Evolutionary conservation across 2,797 vertebrate species (phyloP), one percentile per base, ranked within the genome.

Genomic region (Channa striata): DNA sequence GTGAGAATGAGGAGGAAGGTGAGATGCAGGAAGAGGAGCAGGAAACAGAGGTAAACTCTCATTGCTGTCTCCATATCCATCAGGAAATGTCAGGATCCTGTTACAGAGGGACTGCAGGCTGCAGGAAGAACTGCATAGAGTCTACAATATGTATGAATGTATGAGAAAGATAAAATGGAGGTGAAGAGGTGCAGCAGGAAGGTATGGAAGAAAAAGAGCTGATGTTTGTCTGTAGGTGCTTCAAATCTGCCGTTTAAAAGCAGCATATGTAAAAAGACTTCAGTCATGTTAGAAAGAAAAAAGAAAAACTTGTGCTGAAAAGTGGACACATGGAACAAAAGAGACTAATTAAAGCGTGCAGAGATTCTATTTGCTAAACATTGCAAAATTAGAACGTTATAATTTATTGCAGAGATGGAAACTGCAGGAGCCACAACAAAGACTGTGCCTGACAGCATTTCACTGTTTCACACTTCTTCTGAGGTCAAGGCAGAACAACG

Each of bases 61-160:
- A 68, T 40, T 14, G 44, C 57, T 65, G 19, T 81, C 44, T 74
- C 39, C 68, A 53, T 68, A 76, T 78, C 77, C 81, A 82, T 83
- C 79, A 85, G 79, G 73, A 72, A 67, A 66, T 73, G 86, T 87
- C 85, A 89, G 59, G 57, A 73, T 73, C 19, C 64, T 58, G 62
- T 68, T 72, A 59, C 36, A 62, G 34, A 12, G 63, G 36, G 43
- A 67, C 72, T 68, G 74, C 19, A 47, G 68, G 52, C 57, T 33
- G 54, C 39, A 59, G 60, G 51, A 77, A 71, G 68, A 74, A 71
- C 34, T 33, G 36, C 25, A 30, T 30, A 30, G 11, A 39, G 48
- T 65, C 77, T 82, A 60, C 59, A 77, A 77, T 83, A 83, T 87
- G 68, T 56, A 84, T 67, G 80, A 83, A 68, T 39, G 52, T 64